Evolutionary conservation across 2,888 invertebrate species (phyloP), one percentile per base, ranked within the genome.

Genomic region (Fragum sueziense): DNA sequence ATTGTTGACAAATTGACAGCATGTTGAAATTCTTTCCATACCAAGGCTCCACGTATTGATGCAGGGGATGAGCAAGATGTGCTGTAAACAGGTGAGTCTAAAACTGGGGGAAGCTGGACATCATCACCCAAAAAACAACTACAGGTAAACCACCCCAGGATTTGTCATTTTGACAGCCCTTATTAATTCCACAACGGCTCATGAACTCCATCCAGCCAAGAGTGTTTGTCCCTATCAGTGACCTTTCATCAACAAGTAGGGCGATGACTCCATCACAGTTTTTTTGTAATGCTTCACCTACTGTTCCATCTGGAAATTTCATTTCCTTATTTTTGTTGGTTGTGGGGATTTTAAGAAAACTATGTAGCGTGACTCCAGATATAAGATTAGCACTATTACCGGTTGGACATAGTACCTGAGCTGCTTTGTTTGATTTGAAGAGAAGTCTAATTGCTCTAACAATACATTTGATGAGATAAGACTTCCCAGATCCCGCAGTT

Each of bases 61-160:
- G 84, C 80, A 41, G 76, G 76, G 20, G n/a, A 34, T 37, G 34
- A 68, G 34, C 4, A 51, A 7, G 41, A 74, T 17, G 7, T 17
- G 57, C 22, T 17, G 61, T 69, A 77, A n/a, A 85, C 77, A 31
- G 82, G 86, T 27, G 70, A 69, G 69, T 86, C 85, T 62, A 37
- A 59, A 14, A 86, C 86, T 54, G 84, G 86, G 72, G 84, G 85
- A 27, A 84, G 72, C 52, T 86, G 82, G 29, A 80, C 70, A 69
- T 84, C 87, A 70, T 86, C 85, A 25, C 86, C 85, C 67, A 84
- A 57, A 85, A 80, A 22, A 85, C 81, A n/a, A 84, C 84, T 34
- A 85, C 86, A 17, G 86, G 85, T 61, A 86, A 27, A 20, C 84
- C 85, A 37, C 81, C 84, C 84, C 82, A 82, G 33, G 73, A 41